Evolutionary conservation across 1,140 invertebrate genomes (phyloP).

Genomic region (Bradysia coprophila): DNA sequence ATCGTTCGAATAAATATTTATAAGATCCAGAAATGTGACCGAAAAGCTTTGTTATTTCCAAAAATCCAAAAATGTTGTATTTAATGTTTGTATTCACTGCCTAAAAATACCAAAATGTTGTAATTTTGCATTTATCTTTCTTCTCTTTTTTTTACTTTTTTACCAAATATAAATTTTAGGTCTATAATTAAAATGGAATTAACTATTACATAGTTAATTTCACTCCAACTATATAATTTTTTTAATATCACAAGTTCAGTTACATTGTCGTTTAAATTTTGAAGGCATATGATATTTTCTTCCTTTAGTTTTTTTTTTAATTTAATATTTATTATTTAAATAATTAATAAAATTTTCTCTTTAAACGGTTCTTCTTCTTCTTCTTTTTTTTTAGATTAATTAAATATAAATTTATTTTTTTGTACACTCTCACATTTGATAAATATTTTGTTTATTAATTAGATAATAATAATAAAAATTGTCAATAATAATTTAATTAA

Average conservation of each 20-base stretch:
- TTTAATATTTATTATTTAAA: slow-evolving; percentile 1
- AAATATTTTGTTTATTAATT: neutral
- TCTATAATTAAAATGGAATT: slow-evolving; percentile 1
- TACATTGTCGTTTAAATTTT: slow-evolving; percentile 6
- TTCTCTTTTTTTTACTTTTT: neutral
- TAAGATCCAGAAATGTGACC: neutral
- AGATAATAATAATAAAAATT: slow-evolving; percentile 1
- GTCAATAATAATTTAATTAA: neutral
- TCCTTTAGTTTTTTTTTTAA: slow-evolving; percentile 1
- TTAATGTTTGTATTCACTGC: neutral
- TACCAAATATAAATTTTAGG: neutral
- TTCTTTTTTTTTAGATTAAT: slow-evolving; percentile 1
- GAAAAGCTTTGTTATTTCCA: neutral
- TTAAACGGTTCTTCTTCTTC: neutral
- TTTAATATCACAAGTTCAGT: slow-evolving; percentile 5
- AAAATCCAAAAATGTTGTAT: neutral
- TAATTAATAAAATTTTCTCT: neutral
- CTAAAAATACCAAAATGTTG: slow-evolving; percentile 1
- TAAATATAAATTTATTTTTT: slow-evolving; percentile 2
- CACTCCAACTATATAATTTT: neutral
- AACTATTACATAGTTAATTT: neutral
- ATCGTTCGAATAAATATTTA: too few relatives aligned
- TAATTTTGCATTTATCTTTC: neutral
- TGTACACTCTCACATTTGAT: neutral
- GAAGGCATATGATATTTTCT: slow-evolving; percentile 4